Base-by-base conservation (phyloP, 2,797 vertebrate species). In the Malacoctenus gilli region DNA sequence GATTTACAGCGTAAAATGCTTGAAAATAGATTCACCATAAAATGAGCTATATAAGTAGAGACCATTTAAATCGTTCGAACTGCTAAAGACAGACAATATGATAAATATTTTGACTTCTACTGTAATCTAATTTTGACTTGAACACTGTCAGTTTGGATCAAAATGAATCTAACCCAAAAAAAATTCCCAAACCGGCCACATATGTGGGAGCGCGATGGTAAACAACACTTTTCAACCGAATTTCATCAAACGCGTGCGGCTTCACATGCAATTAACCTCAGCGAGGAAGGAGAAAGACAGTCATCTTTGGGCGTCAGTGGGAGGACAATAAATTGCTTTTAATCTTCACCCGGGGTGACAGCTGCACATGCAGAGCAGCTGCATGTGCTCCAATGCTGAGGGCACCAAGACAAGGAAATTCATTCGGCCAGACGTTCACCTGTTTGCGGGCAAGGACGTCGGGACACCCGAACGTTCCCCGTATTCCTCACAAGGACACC, bases 361-460 rank as follows among this genome's bases (percentile, higher is more conserved):
- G 51, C 22, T 23, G 48, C 41, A 44, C 32, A 42, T 43, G 46
- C 30, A 36, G 34, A 56, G 34, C 41, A 44, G 31, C 54, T 43
- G 54, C 32, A 53, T 38, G 42, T 61, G 38, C 42, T 28, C 13
- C 14, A 11, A 11, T 30, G 7, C 42, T 30, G 28, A 44, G 62
- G 43, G 41, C 43, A 42, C 20, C 37, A 53, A 70, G 21, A 55
- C 16, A 48, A 57, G 12, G 25, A 41, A 2, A 59, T 50, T 58
- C 11, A 54, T 42, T 48, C 44, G 42, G 73, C 36, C 15, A 60
- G 52, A 60, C 30, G 47, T 48, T 50, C 18, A 32, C 39, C 23
- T 43, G 34, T 68, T 70, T 59, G 40, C 28, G 62, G 23, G 39
- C 28, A 72, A 60, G 42, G 31, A 63, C 46, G 41, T 53, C 32